Conservation (phyloP, 2,888 invertebrate genomes). For the Danaus chrysippus region DNA sequence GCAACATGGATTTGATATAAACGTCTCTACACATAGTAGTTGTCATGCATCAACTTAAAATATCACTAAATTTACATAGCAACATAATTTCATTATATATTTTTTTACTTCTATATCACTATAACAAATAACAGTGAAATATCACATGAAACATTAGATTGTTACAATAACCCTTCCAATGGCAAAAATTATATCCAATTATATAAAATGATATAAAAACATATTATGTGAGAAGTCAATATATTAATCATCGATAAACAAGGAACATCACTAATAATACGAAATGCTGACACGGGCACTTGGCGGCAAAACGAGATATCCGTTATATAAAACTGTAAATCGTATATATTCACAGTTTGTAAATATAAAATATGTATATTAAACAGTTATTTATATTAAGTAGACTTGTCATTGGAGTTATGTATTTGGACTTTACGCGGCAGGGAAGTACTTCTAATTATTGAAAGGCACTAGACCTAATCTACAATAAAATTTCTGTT, state of each 20-base stretch:
- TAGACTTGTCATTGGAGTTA: constrained; percentile 17
- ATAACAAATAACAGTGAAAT: constrained; percentile 77
- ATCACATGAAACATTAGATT: constrained; percentile 74
- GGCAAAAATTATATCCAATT: constrained; percentile 52
- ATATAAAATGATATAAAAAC: constrained; percentile 44
- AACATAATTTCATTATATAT: constrained; percentile 50
- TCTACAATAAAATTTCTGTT: constrained; percentile 71
- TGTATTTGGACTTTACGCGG: constrained; percentile 24
- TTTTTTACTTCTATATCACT: constrained; percentile 58
- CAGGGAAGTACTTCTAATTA: constrained; percentile 59
- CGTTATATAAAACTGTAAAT: background rate
- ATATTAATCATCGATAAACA: constrained; percentile 23
- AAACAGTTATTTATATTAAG: constrained; percentile 5
- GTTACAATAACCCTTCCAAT: constrained; percentile 61
- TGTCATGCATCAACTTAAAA: constrained; percentile 69
- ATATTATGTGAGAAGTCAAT: constrained; percentile 28
- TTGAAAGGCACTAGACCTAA: constrained; percentile 75
- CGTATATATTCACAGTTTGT: background rate
- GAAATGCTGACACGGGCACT: constrained; percentile 4
- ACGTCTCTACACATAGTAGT: constrained; percentile 35
- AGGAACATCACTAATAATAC: constrained; percentile 45
- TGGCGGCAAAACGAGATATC: background rate
- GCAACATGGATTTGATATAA: constrained; percentile 42
- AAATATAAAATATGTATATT: constrained; percentile 1
- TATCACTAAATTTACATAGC: constrained; percentile 56